These are phyloP conservation scores for Apodemus agrarius DNA, from an alignment of 2,797 vertebrate genomes.

Conservation along the genomic window DNA sequence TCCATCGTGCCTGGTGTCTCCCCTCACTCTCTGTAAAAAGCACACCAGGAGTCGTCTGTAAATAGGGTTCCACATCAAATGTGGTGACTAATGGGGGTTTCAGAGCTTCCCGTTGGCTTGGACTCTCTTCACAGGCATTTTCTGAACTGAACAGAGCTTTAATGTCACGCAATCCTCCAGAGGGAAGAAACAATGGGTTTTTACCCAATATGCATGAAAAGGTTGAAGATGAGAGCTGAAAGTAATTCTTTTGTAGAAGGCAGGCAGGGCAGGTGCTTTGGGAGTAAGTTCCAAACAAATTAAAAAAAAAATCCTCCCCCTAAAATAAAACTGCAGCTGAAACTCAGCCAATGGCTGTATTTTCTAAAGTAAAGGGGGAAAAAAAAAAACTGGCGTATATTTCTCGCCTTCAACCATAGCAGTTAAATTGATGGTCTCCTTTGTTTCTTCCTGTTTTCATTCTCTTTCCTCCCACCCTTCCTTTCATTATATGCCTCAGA, in stretches of 20 bases:
- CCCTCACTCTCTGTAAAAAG: background rate
- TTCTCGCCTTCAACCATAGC: constrained; percentile 66
- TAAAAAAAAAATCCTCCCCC: constrained; percentile 1
- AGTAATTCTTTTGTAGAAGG: constrained; percentile 66
- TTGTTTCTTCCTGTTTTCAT: constrained; percentile 75
- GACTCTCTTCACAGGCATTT: background rate
- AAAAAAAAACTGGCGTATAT: constrained; percentile 33
- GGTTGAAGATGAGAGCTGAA: constrained; percentile 11
- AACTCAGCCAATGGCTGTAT: constrained; percentile 49
- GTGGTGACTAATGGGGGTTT: background rate
- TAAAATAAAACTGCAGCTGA: constrained; percentile 34
- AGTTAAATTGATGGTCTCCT: constrained; percentile 79
- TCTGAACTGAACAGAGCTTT: constrained; percentile 47
- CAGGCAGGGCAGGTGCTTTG: constrained; percentile 24
- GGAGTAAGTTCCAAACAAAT: constrained; percentile 65
- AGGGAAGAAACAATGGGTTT: constrained; percentile 57
- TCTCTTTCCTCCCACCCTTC: constrained; percentile 48
- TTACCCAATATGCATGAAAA: constrained; percentile 68
- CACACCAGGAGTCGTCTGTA: constrained; percentile 26
- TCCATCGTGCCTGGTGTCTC: background rate
- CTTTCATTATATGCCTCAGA: constrained; percentile 66
- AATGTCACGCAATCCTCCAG: constrained; percentile 68
- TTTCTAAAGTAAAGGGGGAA: constrained; percentile 61
- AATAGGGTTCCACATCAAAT: constrained; percentile 28
- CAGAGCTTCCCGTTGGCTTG: background rate